Base-by-base conservation (phyloP, 1,140 invertebrate species). In the Heliconius melpomene region DNA sequence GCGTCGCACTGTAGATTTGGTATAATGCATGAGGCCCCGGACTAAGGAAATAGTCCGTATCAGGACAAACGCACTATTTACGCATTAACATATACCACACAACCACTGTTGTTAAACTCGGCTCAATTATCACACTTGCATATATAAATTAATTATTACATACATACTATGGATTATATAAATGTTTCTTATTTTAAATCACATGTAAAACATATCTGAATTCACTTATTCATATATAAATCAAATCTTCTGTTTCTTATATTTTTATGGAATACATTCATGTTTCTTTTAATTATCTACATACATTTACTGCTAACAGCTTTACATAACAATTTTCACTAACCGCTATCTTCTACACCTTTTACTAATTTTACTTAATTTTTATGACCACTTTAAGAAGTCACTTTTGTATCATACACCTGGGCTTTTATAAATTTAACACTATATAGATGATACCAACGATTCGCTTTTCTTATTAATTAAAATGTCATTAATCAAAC, bases 1-100 rank as follows among this genome's bases (percentile, higher is more conserved):
- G 92, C 90, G 90, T 90, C 88, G 94, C 93, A 94, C 93, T 88
- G 93, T 94, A 94, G 91, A 88, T 88, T 91, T 90, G 91, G 90
- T 88, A 88, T 88, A 88, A 88, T 92, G 91, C 91, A 94, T 94
- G 93, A 93, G 91, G 91, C 91, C 90, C 92, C 89, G 85, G 86
- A 88, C 80, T 79, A 83, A 88, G 86, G 87, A 88, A 89, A 82
- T 80, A 86, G 87, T 88, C 87, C 82, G 81, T 76, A 84, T 79
- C 82, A 85, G 85, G 87, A 86, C 84, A 85, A 87, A 84, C 82
- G 86, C 88, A 85, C 85, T 85, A 81, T 77, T 85, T 89, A 85
- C 79, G 83, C 87, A 87, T 91, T 90, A 89, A 90, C 80, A 75
- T 29, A 66, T 66, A 26, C 26, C 60, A 66, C 54, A 60, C 60